Evolutionary conservation across 1,140 invertebrate species (phyloP).

Genomic region (Eriosoma lanigerum): DNA sequence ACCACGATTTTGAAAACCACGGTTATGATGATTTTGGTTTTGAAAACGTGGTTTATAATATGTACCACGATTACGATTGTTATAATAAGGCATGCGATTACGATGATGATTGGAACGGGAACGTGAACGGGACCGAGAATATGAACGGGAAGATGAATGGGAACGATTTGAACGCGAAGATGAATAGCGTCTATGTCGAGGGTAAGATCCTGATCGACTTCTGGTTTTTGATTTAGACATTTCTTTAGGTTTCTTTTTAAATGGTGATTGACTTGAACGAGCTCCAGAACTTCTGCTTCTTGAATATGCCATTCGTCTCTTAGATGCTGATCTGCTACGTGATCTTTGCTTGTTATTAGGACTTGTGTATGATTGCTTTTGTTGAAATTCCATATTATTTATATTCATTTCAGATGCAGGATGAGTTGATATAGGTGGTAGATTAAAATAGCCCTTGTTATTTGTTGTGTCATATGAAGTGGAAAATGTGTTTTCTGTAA

Average conservation of each 20-base stretch:
- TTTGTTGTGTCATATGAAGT: conserved; percentile 15
- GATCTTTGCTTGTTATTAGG: conserved; percentile 35
- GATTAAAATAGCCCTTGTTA: conserved; percentile 22
- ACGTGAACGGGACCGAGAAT: conserved; percentile 44
- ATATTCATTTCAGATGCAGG: conserved; percentile 15
- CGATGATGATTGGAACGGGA: conserved; percentile 48
- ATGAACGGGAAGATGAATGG: conserved; percentile 48
- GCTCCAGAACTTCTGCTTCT: conserved; percentile 41
- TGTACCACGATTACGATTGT: conserved; percentile 48
- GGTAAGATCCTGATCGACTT: conserved; percentile 45
- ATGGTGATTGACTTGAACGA: conserved; percentile 49
- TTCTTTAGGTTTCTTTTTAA: conserved; percentile 47
- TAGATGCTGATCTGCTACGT: conserved; percentile 28
- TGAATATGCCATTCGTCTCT: conserved; percentile 12
- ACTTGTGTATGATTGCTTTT: conserved; percentile 21
- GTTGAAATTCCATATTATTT: conserved; percentile 26
- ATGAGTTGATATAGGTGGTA: conserved; percentile 6
- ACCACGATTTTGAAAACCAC: conserved; percentile 49
- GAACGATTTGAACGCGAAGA: conserved; percentile 45
- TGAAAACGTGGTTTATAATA: conserved; percentile 53
- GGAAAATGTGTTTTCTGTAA: not conserved
- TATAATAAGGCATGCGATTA: conserved; percentile 30
- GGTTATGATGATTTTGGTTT: conserved; percentile 49
- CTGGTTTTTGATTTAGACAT: conserved; percentile 24
- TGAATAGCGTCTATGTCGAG: conserved; percentile 44